Base-by-base conservation (phyloP, 1,140 invertebrate genomes). In the Potamilus streckersoni region DNA sequence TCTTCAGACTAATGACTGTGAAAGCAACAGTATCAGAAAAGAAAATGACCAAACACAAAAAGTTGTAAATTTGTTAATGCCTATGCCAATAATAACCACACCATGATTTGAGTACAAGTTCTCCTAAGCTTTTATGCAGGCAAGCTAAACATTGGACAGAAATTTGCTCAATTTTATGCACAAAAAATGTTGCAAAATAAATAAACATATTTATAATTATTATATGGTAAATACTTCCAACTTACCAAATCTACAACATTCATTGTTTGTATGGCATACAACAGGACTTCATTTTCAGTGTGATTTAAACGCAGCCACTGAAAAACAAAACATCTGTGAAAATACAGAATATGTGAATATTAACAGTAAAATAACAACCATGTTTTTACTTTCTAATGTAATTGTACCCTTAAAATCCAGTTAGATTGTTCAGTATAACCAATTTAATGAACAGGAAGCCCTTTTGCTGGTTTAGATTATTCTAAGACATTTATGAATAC, bases 191-290 rank as follows among this genome's bases (percentile, higher is more conserved):
- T 49, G 2, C n/a, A 49, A 1, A 31, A 49, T 19, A 20, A 19
- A 20, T 31, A 62, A 62, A 62, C 15, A 62, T 16, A 63, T 19
- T 23, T 19, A 2, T 23, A 17, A 57, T 31, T 11, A 19, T 11
- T 13, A 2, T n/a, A 8, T 27, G 12, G n/a, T 19, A 23, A 49
- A 31, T 31, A 66, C 23, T 14, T 38, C 15, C 12, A 16, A 92
- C 94, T 93, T 90, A 97, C 96, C 93, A 98, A 91, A 92, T 98
- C 97, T 71, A 96, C 96, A 89, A 98, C 97, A 91, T 98, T 98
- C 68, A 96, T 96, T 81, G 98, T 96, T 92, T 98, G 96, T 86
- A 98, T 95, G 68, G 96, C 96, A 91, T 98, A 96, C 86, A 96
- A 95, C 73, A 98, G 94, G 70, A 98, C 96, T 89, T 97, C 95